Evolutionary conservation across 2,113 vertebrate genomes (phyloP).

Genomic region (Alethe castanea): DNA sequence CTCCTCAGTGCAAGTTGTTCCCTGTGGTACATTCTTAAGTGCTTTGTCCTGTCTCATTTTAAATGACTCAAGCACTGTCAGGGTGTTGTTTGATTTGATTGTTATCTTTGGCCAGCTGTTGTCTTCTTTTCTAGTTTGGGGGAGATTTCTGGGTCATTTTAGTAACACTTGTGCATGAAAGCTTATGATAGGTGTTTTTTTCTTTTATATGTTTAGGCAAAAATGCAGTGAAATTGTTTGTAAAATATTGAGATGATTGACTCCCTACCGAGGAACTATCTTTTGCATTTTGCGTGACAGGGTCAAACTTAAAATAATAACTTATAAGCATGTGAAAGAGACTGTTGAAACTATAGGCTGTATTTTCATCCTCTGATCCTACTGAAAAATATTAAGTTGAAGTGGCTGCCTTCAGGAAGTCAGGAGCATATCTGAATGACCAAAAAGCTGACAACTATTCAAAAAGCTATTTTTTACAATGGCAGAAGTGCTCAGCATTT

Average conservation of each 20-base stretch:
- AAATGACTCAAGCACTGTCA: constrained; percentile 62
- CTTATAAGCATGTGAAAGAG: not conserved
- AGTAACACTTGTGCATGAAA: not conserved
- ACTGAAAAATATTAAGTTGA: not conserved
- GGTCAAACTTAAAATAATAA: not conserved
- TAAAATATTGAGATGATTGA: not conserved
- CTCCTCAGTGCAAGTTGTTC: constrained; percentile 62
- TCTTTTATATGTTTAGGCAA: not conserved
- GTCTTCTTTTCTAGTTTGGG: constrained; percentile 1
- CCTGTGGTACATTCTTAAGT: constrained; percentile 63
- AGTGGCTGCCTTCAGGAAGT: not conserved
- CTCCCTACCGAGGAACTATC: not conserved
- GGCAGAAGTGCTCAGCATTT: not conserved
- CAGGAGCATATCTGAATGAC: not conserved
- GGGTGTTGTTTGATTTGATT: constrained; percentile 70
- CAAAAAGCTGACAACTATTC: not conserved
- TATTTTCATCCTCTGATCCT: not conserved
- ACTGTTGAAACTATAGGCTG: not conserved
- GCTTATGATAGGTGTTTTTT: not conserved
- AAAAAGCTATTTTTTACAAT: not conserved
- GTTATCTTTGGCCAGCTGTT: constrained; percentile 58
- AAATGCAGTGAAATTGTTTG: not conserved
- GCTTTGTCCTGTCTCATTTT: constrained; percentile 66
- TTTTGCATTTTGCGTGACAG: not conserved
- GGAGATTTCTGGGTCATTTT: constrained; percentile 15